phyloP scores from a whole-genome alignment of 2,113 vertebrate genomes.

The Heloderma charlesbogerti region DNA sequence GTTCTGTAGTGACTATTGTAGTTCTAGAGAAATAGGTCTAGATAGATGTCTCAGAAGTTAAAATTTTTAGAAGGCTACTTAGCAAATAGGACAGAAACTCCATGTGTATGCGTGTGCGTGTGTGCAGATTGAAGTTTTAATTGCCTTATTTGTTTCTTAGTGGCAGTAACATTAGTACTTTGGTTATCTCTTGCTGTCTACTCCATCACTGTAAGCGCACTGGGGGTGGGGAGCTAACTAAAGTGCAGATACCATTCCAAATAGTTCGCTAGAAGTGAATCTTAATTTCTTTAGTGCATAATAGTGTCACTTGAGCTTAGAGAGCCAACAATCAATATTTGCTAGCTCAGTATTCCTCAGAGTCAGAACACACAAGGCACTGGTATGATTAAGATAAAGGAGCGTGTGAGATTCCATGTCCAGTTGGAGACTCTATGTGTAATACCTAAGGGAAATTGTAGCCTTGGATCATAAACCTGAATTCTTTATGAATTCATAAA shows the following conservation, averaged over 20 bases:
- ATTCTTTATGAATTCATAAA: neutral
- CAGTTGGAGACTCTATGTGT: neutral
- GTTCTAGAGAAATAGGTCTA: conserved; percentile 5
- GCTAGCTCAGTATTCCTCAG: neutral
- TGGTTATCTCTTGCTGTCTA: conserved; percentile 58
- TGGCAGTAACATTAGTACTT: conserved; percentile 60
- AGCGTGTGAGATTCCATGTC: neutral
- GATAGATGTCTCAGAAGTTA: neutral
- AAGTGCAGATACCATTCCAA: conserved; percentile 54
- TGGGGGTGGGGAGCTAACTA: conserved; percentile 52
- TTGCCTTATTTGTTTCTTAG: conserved; percentile 63
- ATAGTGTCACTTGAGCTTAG: conserved; percentile 19
- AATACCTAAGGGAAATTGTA: neutral
- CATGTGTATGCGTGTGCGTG: neutral
- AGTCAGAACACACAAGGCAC: neutral
- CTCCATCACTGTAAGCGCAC: conserved; percentile 49
- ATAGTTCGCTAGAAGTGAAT: conserved; percentile 35
- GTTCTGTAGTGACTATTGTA: conserved; percentile 24
- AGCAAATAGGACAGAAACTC: conserved; percentile 18
- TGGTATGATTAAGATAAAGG: neutral
- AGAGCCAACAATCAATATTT: neutral
- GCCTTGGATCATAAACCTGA: conserved; percentile 29
- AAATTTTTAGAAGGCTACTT: conserved; percentile 31
- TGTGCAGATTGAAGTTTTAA: conserved; percentile 45
- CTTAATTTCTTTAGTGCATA: conserved; percentile 51